These are phyloP conservation scores for Drosophila koepferae DNA, from an alignment of 2,888 invertebrate species.

Conservation along the genomic window DNA sequence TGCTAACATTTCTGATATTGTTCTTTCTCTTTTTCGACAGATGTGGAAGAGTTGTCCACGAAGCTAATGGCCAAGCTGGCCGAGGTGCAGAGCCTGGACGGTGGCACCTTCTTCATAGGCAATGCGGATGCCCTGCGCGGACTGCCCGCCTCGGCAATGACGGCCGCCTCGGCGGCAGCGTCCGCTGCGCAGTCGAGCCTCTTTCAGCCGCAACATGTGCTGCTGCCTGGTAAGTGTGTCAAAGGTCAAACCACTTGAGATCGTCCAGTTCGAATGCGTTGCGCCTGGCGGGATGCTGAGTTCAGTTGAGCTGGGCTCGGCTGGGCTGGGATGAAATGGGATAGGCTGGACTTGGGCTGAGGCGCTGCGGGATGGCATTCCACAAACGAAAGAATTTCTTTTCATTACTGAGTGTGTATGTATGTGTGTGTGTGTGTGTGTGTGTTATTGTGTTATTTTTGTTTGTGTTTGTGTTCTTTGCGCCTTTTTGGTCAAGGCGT, in stretches of 20 bases:
- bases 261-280: constrained; percentile 26
- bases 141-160: constrained; percentile 72
- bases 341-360: background rate
- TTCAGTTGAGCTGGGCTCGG: background rate
- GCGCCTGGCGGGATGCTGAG: constrained; percentile 24
- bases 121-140: constrained; percentile 83
- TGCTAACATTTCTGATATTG: constrained; percentile 18
- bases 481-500: constrained; percentile 53
- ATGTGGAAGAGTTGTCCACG: constrained; percentile 85
- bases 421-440: background rate
- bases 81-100: constrained; percentile 85
- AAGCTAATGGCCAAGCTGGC: constrained; percentile 85
- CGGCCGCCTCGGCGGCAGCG: constrained; percentile 53
- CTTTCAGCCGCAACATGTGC: constrained; percentile 84
- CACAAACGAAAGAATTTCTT: constrained; percentile 36
- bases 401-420: constrained; percentile 7
- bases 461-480: constrained; percentile 10
- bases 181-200: constrained; percentile 64
- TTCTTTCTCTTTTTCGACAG: constrained; percentile 54
- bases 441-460: background rate
- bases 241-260: constrained; percentile 48
- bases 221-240: constrained; percentile 83
- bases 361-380: constrained; percentile 32
- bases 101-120: constrained; percentile 85
- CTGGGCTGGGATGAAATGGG: no score